Percentiles rank a stretch among this genome's conserved stretches.
phyloP scores from a whole-genome alignment of 1,140 invertebrate species.

The Stegodyphus mimosarum region DNA sequence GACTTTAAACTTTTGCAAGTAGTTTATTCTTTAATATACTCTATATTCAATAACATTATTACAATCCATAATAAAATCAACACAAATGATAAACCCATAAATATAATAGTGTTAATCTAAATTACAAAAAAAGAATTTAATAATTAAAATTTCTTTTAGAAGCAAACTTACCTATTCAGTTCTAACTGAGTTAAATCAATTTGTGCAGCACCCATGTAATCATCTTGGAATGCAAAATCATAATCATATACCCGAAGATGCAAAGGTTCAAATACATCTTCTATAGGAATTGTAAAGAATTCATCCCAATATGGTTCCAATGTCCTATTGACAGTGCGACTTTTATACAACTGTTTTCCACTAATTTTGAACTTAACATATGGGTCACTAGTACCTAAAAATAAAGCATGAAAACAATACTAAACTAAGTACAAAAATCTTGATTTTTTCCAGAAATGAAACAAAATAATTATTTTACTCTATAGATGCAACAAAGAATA shows the following conservation, averaged over 20 bases:
- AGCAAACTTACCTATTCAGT: slow-evolving; percentile 75
- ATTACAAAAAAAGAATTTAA: no score
- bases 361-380: slow-evolving; percentile 97
- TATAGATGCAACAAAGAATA: no score
- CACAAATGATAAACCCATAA: no score
- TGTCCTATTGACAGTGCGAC: slow-evolving; percentile 88
- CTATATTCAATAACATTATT: no score
- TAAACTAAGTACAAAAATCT: neutral
- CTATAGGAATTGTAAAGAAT: slow-evolving; percentile 92
- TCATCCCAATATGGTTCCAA: slow-evolving; percentile 96
- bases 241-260: slow-evolving; percentile 96
- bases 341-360: slow-evolving; percentile 91
- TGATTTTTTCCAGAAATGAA: neutral
- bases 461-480: no score
- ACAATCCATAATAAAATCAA: no score
- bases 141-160: no score
- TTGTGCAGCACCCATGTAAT: slow-evolving; percentile 94
- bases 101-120: no score
- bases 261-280: slow-evolving; percentile 90
- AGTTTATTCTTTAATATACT: no score
- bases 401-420: neutral
- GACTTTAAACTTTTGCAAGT: no score
- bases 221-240: slow-evolving; percentile 96
- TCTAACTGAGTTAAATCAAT: slow-evolving; percentile 88
- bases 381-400: slow-evolving; percentile 93